A percentile compares a stretch with the other conserved stretches of the same genome.
Evolutionary conservation across 2,113 vertebrate genomes (phyloP).

Genomic region (Euleptes europaea): DNA sequence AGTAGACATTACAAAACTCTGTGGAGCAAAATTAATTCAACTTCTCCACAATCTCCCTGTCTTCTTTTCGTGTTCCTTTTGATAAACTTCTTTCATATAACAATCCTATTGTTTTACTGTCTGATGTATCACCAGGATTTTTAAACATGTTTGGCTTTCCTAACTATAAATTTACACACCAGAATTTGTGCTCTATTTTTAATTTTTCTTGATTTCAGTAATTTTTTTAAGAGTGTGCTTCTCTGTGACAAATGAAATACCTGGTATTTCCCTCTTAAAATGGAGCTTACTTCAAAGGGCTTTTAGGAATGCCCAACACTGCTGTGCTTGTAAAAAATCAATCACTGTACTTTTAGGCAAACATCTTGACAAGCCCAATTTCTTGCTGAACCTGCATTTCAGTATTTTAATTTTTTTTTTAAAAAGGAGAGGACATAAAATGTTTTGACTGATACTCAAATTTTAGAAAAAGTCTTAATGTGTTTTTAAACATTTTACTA

Average conservation of each 20-base stretch:
- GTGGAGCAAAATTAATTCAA: not conserved
- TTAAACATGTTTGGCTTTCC: not conserved
- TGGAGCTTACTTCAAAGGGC: not conserved
- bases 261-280: not conserved
- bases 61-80: not conserved
- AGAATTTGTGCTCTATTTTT: not conserved
- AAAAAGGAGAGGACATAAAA: not conserved
- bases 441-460: not conserved
- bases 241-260: not conserved
- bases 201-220: not conserved
- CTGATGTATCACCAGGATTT: not conserved
- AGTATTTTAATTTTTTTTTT: too few species aligned
- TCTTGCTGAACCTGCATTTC: not conserved
- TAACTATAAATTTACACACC: not conserved
- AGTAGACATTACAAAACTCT: not conserved
- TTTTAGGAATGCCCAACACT: not conserved
- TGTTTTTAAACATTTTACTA: not conserved
- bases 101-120: not conserved
- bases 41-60: not conserved
- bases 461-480: not conserved
- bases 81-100: not conserved
- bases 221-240: not conserved
- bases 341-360: not conserved
- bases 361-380: not conserved
- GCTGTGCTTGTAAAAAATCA: slow-evolving; percentile 7